Evolutionary conservation across 1,140 invertebrate genomes (phyloP), one percentile per base, ranked within the genome.

Genomic region (Delia radicum): DNA sequence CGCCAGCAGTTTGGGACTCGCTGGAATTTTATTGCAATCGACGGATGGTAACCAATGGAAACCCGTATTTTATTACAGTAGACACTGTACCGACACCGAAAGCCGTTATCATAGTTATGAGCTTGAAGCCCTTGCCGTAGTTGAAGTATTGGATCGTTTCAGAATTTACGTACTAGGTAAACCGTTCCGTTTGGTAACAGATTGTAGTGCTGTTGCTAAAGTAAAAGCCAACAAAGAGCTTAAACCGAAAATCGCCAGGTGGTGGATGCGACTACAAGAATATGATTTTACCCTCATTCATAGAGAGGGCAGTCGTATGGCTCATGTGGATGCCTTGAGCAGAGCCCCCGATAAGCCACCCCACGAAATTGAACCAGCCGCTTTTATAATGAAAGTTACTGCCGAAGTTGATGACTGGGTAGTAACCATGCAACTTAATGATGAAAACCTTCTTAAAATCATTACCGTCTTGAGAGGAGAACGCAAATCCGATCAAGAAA

Each of bases 121-220:
- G 33, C 65, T 87, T 1, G 42, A 77, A n/a, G 24, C 24, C 13
- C 28, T 77, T 3, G 65, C 65, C 2, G 61, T 75, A 28, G 74
- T 75, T 10, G 76, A 74, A 63, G 13, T 46, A 13, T 24, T 77
- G 31, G 73, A 77, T 26, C 15, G 73, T 18, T 74, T 74, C 31
- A 31, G 85, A 18, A 27, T 78, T 21, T 88, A 88, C 69, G 69
- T 88, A 0, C 73, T 83, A 15, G 87, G 85, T 7, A 82, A 81
- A 33, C n/a, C 79, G n/a, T 86, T 87, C 74, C 82, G 81, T 73
- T 79, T 87, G 7, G 65, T 86, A 18, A 86, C 79, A 0, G 80
- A 84, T 75, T 85, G 80, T 72, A 72, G 65, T 72, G 86, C 85
- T 12, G 84, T 87, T 37, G 73, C 79, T 28, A 79, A 78, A 65